Evolutionary conservation across 2,113 vertebrate genomes (phyloP), one percentile per base, ranked within the genome.

Genomic region (Oxyura jamaicensis): DNA sequence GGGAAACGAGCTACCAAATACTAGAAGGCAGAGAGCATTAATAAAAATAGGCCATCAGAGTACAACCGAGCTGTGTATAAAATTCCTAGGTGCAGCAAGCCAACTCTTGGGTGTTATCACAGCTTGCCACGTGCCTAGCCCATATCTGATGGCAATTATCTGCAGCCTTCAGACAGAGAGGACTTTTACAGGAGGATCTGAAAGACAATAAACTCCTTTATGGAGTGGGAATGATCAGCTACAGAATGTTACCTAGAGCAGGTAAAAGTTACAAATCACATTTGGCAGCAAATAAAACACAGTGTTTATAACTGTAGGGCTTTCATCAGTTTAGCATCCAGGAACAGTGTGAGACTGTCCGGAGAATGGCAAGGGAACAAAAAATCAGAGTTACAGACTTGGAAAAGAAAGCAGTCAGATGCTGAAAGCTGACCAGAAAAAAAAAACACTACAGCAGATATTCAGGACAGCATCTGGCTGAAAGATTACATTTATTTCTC

Each of bases 61-160:
- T 31, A 86, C 20, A 39, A 86, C 74, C 11, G 36, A 83, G 39
- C 50, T 0, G 0, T 41, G 52, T 22, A 52, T 41, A 60, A 66
- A 90, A 92, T 56, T 48, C 33, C 77, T 66, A 77, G 83, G 76
- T 88, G 86, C 58, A 88, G 86, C 58, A 83, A 78, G 80, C 86
- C 95, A 94, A 25, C 31, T 80, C 65, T 44, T 19, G 73, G 84
- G 67, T 88, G 81, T 79, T 94, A 93, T 96, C 92, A 93, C 91
- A 83, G 53, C 56, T 87, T 89, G 83, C 90, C 88, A 86, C 90
- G 92, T 79, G 95, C 77, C 77, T 82, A 6, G 83, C 81, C 63
- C 72, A 19, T 71, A 66, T 63, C 83, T 85, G 90, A 89, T 3
- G 33, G 80, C 77, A 95, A 86, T 91, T 87, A 79, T 46, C 66